Base-by-base conservation (phyloP, 2,113 vertebrate genomes). In the Colinus virginianus region DNA sequence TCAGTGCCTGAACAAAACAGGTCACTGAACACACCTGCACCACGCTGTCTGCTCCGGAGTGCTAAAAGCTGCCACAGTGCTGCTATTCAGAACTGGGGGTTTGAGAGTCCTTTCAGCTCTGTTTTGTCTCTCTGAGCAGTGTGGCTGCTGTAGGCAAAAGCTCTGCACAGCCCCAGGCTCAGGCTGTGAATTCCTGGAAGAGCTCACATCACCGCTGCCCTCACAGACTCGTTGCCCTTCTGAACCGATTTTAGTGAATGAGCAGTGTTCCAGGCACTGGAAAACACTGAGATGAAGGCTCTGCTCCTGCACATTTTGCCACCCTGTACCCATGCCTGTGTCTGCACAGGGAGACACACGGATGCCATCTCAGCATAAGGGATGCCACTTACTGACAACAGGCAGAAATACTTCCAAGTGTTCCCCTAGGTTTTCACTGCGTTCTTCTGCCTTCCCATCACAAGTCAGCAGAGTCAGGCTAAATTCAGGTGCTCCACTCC, bases 1-100 rank as follows among this genome's bases (percentile, higher is more conserved):
- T 93, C 87, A 79, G 26, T 59, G 78, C 38, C 75, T 36, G 92
- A 90, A 95, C 75, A 93, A 84, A 94, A 62, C 58, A 85, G 91
- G 94, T 94, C 96, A 88, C 76, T 7, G 68, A 59, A 67, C 36
- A 56, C 92, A 83, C 74, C 91, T 79, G 82, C 1, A 0, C 87
- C 17, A 3, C 2, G 64, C 87, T 46, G 90, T 32, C 88, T 2
- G 0, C 63, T 67, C 85, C 36, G 46, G 5, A 46, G n/a, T 14
- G 59, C 69, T 59, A 63, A 93, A 92, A 77, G 85, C 93, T 86
- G 87, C 72, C 63, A 45, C 51, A 55, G 49, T 28, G 82, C 87
- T 86, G 59, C 72, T 90, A 77, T 80, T 95, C 74, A 83, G 85
- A 95, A 90, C 79, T 25, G 22, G 7, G 14, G 14, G 69, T 89